Evolutionary conservation across 2,113 vertebrate species (phyloP).

Genomic region (Marmota flaviventris): DNA sequence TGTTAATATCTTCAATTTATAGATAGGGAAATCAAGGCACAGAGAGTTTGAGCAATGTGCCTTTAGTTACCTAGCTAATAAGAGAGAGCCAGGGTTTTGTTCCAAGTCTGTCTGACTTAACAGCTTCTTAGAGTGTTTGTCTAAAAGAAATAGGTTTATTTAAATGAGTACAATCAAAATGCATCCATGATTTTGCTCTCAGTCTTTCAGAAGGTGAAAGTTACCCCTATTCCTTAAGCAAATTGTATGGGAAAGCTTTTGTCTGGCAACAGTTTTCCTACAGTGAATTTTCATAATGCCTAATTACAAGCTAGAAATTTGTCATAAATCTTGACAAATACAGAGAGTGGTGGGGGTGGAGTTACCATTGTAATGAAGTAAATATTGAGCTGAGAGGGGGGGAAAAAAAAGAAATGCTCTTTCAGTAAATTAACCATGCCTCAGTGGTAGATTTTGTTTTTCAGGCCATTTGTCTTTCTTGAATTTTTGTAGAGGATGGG

Average conservation of each 20-base stretch:
- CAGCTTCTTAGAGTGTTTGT: neutral
- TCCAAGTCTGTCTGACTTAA: neutral
- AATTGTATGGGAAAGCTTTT: neutral
- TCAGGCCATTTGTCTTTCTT: conserved; percentile 61
- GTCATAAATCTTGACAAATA: conserved; percentile 60
- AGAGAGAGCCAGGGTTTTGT: neutral
- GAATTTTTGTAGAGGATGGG: conserved; percentile 52
- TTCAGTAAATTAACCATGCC: conserved; percentile 50
- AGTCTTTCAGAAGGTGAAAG: conserved; percentile 51
- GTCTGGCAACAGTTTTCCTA: neutral
- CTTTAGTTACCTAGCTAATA: neutral
- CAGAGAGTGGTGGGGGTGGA: neutral
- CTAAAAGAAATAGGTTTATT: neutral
- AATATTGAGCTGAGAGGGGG: conserved; percentile 12
- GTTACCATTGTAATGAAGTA: conserved; percentile 53
- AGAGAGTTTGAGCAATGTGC: neutral
- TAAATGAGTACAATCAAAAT: neutral
- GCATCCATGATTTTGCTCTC: neutral
- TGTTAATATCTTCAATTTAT: conserved; percentile 28
- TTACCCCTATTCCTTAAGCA: conserved; percentile 32
- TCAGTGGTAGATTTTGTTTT: conserved; percentile 61
- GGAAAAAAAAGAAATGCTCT: conserved; percentile 33
- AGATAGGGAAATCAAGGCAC: neutral
- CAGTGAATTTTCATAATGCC: conserved; percentile 47
- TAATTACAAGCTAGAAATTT: conserved; percentile 65